These are phyloP conservation scores for Sapayoa aenigma DNA, from an alignment of 2,113 vertebrate species.

Conservation along the genomic window DNA sequence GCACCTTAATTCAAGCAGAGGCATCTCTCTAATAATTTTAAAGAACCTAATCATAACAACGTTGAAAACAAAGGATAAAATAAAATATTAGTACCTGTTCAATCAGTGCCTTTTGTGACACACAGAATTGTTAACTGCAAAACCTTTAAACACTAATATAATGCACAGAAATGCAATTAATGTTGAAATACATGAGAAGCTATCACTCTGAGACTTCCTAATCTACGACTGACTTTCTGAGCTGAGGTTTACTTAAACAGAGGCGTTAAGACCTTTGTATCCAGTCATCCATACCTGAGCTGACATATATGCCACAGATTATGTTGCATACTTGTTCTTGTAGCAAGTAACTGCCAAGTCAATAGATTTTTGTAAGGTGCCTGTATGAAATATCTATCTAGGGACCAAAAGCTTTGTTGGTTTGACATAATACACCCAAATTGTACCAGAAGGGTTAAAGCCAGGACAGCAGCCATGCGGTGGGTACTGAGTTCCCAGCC, in stretches of 20 bases:
- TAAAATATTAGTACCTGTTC: background rate
- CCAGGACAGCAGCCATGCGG: background rate
- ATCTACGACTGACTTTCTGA: background rate
- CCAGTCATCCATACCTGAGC: background rate
- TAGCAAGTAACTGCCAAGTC: background rate
- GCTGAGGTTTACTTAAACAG: background rate
- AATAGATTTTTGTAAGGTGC: background rate
- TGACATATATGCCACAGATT: background rate
- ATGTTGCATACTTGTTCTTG: background rate
- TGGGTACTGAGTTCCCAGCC: background rate
- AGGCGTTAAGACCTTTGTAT: background rate
- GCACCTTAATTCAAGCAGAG: background rate
- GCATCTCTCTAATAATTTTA: background rate
- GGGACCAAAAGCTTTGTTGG: background rate
- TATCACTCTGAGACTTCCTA: background rate
- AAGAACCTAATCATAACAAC: background rate
- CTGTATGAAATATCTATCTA: background rate
- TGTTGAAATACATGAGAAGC: background rate
- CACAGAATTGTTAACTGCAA: background rate
- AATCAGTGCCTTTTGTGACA: background rate
- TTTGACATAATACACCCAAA: background rate
- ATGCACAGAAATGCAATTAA: background rate
- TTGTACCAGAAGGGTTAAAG: accelerated
- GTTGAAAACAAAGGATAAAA: background rate
- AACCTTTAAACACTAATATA: background rate